Evolutionary conservation across 1,140 invertebrate genomes (phyloP), one percentile per base, ranked within the genome.

Genomic region (Apocrypta bakeri): DNA sequence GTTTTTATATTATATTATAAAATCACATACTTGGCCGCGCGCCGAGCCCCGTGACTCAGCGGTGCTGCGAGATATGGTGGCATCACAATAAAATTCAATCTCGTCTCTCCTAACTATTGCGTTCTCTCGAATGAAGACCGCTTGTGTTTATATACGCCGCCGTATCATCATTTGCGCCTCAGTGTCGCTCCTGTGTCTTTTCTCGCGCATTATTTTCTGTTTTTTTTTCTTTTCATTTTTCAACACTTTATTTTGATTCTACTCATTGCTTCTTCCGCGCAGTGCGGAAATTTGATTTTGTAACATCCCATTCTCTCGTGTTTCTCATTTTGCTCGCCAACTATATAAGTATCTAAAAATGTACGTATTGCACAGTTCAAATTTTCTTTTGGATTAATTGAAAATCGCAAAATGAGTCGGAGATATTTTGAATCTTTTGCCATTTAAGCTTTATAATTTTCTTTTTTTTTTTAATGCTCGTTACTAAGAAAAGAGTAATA

Each of bases 11-110:
- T 78, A 79, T 78, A 79, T 83, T 91, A 92, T 91, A 92, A 92
- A 92, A 92, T 92, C 91, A 92, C 91, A 92, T 91, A 92, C 90
- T 92, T 92, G 89, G 91, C 90, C 87, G 88, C 89, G 86, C 86
- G 89, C 91, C 89, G 90, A 92, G 91, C 88, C 89, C 87, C 89
- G 86, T 90, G 90, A 91, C 90, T 91, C 91, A 90, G 90, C 91
- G 88, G 87, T 90, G 90, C 89, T 90, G 90, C 90, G 90, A 92
- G 91, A 92, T 92, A 92, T 92, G 91, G 90, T 92, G 91, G 90
- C 91, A 92, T 92, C 91, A 92, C 91, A 92, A 92, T 92, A 89
- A 90, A 92, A 92, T 92, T 90, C 89, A 92, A 91, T 90, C 90
- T 90, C 90, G 86, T 88, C 87, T 81, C 79, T 87, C 87, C 88